phyloP scores from a whole-genome alignment of 2,113 vertebrate species.

The Phaetusa simplex region DNA sequence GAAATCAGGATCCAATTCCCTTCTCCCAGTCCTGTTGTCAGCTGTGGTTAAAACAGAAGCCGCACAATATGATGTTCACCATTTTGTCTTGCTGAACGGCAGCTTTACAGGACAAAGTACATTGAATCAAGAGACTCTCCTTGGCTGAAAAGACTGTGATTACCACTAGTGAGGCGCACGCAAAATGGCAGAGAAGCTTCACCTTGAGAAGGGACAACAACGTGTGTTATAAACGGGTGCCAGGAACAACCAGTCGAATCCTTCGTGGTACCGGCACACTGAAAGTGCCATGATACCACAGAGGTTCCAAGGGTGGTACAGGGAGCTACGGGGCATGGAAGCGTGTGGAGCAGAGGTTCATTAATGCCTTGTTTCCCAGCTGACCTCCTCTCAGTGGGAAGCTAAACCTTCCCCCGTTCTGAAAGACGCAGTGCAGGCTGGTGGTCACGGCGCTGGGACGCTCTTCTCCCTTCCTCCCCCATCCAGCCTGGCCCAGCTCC shows the following conservation, averaged over 20 bases:
- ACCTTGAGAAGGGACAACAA: not conserved
- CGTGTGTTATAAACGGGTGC: not conserved
- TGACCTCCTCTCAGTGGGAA: not conserved
- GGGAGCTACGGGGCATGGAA: not conserved
- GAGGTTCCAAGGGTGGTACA: not conserved
- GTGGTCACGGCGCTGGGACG: not conserved
- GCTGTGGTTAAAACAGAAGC: slow-evolving; percentile 45
- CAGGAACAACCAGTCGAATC: not conserved
- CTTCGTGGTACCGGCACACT: not conserved
- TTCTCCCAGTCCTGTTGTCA: slow-evolving; percentile 52
- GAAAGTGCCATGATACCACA: not conserved
- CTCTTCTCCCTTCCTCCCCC: not conserved
- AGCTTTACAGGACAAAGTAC: slow-evolving; percentile 15
- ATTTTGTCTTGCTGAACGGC: slow-evolving; percentile 17
- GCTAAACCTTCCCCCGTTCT: not conserved
- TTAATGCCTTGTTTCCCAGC: not conserved
- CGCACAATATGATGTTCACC: slow-evolving; percentile 35
- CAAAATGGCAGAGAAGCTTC: not conserved
- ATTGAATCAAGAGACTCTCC: not conserved
- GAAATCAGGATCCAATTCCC: slow-evolving; percentile 45
- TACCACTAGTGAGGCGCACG: not conserved
- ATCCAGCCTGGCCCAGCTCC: not conserved
- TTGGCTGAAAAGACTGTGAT: not conserved
- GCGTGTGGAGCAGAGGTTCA: not conserved
- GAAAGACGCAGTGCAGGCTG: not conserved